Evolutionary conservation across 2,888 invertebrate genomes (phyloP), one percentile per base, ranked within the genome.

Genomic region (Zygogramma bicolorata): DNA sequence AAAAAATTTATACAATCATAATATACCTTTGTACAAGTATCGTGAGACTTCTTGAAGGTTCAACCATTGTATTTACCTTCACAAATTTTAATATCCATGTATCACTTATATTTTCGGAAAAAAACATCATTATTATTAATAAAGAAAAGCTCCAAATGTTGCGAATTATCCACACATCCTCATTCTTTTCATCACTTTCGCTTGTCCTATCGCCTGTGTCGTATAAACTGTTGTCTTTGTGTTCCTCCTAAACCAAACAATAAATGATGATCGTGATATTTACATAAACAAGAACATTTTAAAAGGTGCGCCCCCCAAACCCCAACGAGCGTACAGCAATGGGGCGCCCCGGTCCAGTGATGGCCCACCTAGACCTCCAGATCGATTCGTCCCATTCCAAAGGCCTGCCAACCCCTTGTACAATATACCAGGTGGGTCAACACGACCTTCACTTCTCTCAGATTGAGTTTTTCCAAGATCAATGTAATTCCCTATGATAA

Each of bases 341-440:
- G 86, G 84, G 80, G 79, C 82, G 70, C 74, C 81, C 77, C 83
- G 84, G 74, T 72, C 84, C 75, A 81, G 80, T 73, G 83, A 86
- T 88, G 88, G 88, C 85, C 88, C 85, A 78, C 83, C 85, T 77
- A 82, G 85, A 83, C 83, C 84, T 80, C 82, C 86, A 82, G 86
- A 86, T 81, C 85, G 86, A 80, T 86, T 85, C 83, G 85, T 83
- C 80, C 85, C 86, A 76, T 85, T 85, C 84, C 87, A 86, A 85
- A 84, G 86, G 85, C 85, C 86, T 80, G 84, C 84, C 83, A 87
- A 86, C 86, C 88, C 89, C 86, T 87, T 89, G 82, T 89, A 88
- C 88, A 88, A 87, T 85, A 87, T 89, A 88, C 88, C 89, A 89
- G 89, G 89, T 89, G 88, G 89, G 89, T 89, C 85, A 84, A 79